Conservation (phyloP, 2,797 vertebrate species). For the Pangasius mekongensis region DNA sequence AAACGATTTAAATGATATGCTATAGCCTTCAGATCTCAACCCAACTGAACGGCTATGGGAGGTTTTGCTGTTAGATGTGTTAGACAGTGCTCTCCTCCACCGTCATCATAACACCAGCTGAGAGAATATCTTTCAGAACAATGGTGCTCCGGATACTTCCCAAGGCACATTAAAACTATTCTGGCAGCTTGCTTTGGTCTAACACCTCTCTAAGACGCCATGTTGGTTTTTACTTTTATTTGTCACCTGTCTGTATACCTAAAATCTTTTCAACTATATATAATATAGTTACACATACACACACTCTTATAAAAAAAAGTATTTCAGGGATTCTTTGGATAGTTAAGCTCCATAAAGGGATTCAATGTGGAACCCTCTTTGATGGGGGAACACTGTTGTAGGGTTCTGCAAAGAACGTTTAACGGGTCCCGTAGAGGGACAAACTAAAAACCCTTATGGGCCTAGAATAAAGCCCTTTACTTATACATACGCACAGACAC, state of each 20-base stretch:
- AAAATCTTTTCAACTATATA: constrained; percentile 11
- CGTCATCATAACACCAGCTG: neutral
- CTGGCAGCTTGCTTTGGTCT: neutral
- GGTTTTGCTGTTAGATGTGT: neutral
- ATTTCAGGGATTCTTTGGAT: neutral
- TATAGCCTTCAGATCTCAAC: neutral
- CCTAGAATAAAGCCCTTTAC: neutral
- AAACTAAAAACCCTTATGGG: neutral
- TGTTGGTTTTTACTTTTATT: neutral
- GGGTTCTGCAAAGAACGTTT: neutral
- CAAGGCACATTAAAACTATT: neutral
- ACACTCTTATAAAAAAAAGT: neutral
- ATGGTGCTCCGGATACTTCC: no score
- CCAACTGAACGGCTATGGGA: neutral
- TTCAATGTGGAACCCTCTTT: neutral
- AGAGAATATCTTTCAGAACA: neutral
- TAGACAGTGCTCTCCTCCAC: neutral
- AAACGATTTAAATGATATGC: neutral
- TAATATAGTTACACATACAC: constrained; percentile 12
- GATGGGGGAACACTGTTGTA: neutral
- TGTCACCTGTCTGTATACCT: neutral
- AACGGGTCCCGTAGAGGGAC: neutral
- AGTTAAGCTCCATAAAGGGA: neutral
- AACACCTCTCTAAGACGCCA: neutral
- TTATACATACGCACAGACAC: neutral